phyloP scores from a whole-genome alignment of 2,888 invertebrate species.

The Zaprionus bogoriensis region DNA sequence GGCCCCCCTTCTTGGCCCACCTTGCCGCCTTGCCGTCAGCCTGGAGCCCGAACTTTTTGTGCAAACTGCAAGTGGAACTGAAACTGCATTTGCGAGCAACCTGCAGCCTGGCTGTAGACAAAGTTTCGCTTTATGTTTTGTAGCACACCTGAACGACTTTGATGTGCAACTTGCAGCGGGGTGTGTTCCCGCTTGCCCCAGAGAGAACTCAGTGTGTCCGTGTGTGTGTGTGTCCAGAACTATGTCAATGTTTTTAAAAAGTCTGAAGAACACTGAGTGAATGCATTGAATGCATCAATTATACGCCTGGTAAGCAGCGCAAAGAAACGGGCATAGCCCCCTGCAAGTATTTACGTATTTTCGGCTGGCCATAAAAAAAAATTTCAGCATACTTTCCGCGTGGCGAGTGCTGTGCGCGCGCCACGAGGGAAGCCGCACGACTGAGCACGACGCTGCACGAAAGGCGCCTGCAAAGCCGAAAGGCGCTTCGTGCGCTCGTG shows the following conservation, averaged over 20 bases:
- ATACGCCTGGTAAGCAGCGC: conserved; percentile 32
- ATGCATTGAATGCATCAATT: conserved; percentile 31
- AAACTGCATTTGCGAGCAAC: conserved; percentile 5
- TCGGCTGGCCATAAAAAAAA: not conserved
- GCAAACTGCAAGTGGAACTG: conserved; percentile 4
- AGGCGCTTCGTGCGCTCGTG: conserved; percentile 20
- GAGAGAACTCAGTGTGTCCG: too few relatives aligned
- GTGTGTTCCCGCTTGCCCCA: conserved; percentile 3
- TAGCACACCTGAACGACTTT: conserved; percentile 66
- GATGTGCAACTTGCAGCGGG: conserved; percentile 28
- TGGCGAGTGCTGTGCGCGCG: conserved; percentile 12
- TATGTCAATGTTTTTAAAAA: conserved; percentile 62
- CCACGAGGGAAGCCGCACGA: conserved; percentile 20
- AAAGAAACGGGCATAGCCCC: conserved; percentile 23
- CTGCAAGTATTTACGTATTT: conserved; percentile 1
- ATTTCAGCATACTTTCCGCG: conserved; percentile 27
- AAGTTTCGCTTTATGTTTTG: conserved; percentile 47
- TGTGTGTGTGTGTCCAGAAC: conserved; percentile 41
- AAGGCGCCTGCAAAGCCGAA: conserved; percentile 11
- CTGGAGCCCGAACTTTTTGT: conserved; percentile 4
- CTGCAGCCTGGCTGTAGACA: conserved; percentile 41
- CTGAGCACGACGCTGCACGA: conserved; percentile 38
- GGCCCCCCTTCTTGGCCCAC: not conserved
- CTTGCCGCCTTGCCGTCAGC: not conserved
- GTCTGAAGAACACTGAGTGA: not conserved